Evolutionary conservation across 2,888 invertebrate species (phyloP), one percentile per base, ranked within the genome.

Genomic region (Cephus runcator): DNA sequence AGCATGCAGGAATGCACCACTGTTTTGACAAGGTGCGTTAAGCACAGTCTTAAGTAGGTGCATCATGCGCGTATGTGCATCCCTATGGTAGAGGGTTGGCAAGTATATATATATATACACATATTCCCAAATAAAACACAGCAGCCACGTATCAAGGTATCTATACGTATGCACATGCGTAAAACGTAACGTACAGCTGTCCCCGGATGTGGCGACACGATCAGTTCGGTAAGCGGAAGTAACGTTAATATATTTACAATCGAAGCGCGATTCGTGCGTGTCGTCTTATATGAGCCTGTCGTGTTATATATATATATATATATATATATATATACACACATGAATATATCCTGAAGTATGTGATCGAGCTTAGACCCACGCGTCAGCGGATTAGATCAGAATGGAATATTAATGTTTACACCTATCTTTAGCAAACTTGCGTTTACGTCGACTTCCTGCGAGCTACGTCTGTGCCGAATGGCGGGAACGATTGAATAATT

Each of bases 221-320:
- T 77, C 77, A 69, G 75, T 33, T 75, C 73, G 69, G 77, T 81
- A 77, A 81, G 81, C 81, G 79, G 81, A 82, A 81, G 81, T 78
- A 71, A 79, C 81, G 78, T 78, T 77, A 77, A 77, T 77, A 79
- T 81, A 76, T 82, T 82, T 82, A 82, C 81, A 78, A 82, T 82
- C 79, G 81, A 77, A 77, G 74, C 81, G 73, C 79, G 80, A 80
- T 82, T 77, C 79, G 76, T 79, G 81, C 82, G 73, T 74, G 79
- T 78, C 23, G 40, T 56, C 40, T 23, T 56, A 56, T 56, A 56
- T 9, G 40, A 56, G 40, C 40, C 23, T 56, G 40, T 56, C 23
- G 40, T 56, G 40, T 6, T 56, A 23, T 1, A 23, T 56, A 23
- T 23, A 36, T 12, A 23, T n/a, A n/a, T 1, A 23, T 9, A 23